Evolutionary conservation across 1,140 invertebrate species (phyloP), one percentile per base, ranked within the genome.

Genomic region (Habropoda laboriosa): DNA sequence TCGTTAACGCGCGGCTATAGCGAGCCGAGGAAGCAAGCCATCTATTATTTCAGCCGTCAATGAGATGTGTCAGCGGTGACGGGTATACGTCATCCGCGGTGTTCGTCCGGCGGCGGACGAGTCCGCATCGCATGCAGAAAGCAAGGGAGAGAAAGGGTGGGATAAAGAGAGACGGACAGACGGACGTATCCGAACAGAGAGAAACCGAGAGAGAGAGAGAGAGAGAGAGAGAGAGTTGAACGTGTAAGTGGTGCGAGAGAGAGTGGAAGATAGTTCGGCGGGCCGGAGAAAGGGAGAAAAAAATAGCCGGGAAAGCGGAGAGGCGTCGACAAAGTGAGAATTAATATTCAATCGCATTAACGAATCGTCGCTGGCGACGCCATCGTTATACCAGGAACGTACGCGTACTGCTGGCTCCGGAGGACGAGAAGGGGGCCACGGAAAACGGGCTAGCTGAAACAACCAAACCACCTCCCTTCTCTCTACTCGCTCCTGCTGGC

Each of bases 271-370:
- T 53, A 38, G 61, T 61, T 58, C 38, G 27, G 18, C 38, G 35
- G 18, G 27, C 27, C 63, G 51, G n/a, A 60, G 66, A 77, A 60
- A 78, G 24, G 24, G 24, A 49, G 79, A 51, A 74, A 80, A 86
- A 86, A 81, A 86, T 71, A 66, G 58, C 61, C 75, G 85, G 81
- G 63, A 81, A 80, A 87, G 80, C 73, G 85, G 83, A 86, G 83
- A 78, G 83, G 86, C 81, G 80, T 88, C 78, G 85, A 91, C 89
- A 91, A 91, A 92, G 86, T 89, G 90, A 90, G 89, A 92, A 92
- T 91, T 92, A 91, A 92, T 92, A 91, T 90, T 92, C 89, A 91
- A 92, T 92, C 91, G 91, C 90, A 92, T 92, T 92, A 92, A 90
- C 91, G 90, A 91, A 92, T 92, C 90, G 90, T 87, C 87, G 91